Percentiles rank a stretch among this genome's conserved stretches.
These are phyloP conservation scores for Terrapene triunguis DNA, from an alignment of 2,113 vertebrate genomes.

Conservation along the genomic window DNA sequence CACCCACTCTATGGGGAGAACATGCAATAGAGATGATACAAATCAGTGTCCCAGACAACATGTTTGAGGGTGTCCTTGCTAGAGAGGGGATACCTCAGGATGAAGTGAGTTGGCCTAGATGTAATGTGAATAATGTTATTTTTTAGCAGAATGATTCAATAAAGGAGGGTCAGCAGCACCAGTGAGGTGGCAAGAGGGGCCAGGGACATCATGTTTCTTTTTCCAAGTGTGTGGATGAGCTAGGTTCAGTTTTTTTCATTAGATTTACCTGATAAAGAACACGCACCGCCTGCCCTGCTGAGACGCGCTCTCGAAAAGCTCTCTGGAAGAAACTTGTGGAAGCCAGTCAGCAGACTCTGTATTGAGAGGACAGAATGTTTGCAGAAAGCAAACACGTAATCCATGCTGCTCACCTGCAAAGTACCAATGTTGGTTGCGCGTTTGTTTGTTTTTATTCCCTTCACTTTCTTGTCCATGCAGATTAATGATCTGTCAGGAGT, in stretches of 20 bases:
- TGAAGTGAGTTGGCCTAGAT: not conserved
- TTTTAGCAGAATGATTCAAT: not conserved
- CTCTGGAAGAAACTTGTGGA: not conserved
- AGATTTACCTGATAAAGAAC: not conserved
- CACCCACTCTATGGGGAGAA: rapidly evolving
- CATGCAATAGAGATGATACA: rapidly evolving
- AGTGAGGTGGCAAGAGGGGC: not conserved
- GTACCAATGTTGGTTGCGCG: rapidly evolving
- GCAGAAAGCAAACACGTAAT: not conserved
- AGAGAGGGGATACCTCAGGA: not conserved
- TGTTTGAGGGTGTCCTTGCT: not conserved
- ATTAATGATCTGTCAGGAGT: not conserved
- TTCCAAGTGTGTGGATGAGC: not conserved
- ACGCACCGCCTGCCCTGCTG: not conserved
- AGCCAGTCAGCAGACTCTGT: not conserved
- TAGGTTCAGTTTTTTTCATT: not conserved
- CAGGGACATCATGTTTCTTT: not conserved
- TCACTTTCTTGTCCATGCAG: not conserved
- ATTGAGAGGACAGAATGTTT: rapidly evolving
- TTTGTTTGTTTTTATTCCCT: not conserved
- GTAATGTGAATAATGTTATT: not conserved
- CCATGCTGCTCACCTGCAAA: not conserved
- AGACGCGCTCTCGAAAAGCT: rapidly evolving
- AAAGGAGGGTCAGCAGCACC: not conserved
- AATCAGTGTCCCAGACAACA: not conserved